Percentiles rank a stretch among this genome's conserved stretches.
Evolutionary conservation across 2,113 vertebrate species (phyloP).

Genomic region (Nerophis lumbriciformis): DNA sequence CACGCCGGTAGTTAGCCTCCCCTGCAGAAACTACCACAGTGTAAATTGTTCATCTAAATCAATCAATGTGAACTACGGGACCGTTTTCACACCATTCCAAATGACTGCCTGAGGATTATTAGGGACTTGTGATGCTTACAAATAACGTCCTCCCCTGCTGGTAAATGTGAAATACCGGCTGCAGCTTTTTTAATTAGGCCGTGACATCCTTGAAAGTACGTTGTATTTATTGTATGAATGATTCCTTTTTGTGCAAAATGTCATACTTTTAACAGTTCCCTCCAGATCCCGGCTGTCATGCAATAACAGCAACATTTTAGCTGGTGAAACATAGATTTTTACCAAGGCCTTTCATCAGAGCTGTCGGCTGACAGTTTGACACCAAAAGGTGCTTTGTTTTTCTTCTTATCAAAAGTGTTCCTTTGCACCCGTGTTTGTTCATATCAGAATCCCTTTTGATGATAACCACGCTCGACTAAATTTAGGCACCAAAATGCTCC

Average conservation of each 20-base stretch:
- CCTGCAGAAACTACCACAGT: conserved; percentile 19
- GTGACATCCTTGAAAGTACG: conserved; percentile 11
- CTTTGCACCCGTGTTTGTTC: conserved; percentile 19
- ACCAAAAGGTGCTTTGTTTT: conserved; percentile 40
- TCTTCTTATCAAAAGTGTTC: conserved; percentile 48
- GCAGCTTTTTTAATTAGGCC: conserved; percentile 1
- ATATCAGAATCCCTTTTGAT: conserved; percentile 44
- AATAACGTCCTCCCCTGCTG: not conserved
- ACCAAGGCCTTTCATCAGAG: conserved; percentile 34
- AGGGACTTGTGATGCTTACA: not conserved
- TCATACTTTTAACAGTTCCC: conserved; percentile 16
- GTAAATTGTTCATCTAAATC: conserved; percentile 47
- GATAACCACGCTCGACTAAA: conserved; percentile 53
- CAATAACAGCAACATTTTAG: not conserved
- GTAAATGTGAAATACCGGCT: conserved; percentile 19
- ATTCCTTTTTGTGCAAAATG: conserved; percentile 7
- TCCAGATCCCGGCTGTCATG: conserved; percentile 9
- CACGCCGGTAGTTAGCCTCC: conserved; percentile 26
- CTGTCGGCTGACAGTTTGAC: conserved; percentile 57
- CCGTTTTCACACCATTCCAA: conserved; percentile 2
- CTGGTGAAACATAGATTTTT: not conserved
- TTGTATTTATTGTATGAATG: conserved; percentile 15
- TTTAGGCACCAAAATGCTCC: conserved; percentile 52
- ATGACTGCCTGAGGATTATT: not conserved
- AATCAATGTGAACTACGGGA: conserved; percentile 18